These are phyloP conservation scores for Melinaea marsaeus DNA, from an alignment of 2,888 invertebrate genomes.

Conservation along the genomic window DNA sequence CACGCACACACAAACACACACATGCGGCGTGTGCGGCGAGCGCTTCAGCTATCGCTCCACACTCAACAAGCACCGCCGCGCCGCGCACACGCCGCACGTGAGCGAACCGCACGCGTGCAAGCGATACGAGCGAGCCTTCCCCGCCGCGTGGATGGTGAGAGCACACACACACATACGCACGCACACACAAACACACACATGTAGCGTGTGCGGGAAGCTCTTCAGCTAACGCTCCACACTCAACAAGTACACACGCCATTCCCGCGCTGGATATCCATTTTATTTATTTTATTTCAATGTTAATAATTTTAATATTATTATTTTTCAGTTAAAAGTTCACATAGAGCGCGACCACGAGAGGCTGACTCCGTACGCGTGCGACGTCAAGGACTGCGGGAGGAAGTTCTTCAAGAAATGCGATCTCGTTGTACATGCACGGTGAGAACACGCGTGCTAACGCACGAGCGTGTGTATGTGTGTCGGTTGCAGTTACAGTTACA, in stretches of 20 bases:
- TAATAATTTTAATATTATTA: not conserved
- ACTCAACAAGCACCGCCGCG: conserved; percentile 57
- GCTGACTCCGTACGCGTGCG: conserved; percentile 47
- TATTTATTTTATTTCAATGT: too few relatives aligned
- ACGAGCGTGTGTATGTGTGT: not conserved
- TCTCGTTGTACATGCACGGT: conserved; percentile 58
- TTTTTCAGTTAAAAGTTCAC: conserved; percentile 55
- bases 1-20: conserved; percentile 33
- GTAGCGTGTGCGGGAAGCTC: too few relatives aligned
- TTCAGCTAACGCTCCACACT: too few relatives aligned
- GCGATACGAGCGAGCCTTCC: conserved; percentile 45
- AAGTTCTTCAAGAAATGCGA: conserved; percentile 62
- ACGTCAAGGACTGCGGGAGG: conserved; percentile 48
- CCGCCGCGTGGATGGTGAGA: conserved; percentile 58
- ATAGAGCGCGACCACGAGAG: conserved; percentile 57
- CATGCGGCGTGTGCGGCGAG: conserved; percentile 50
- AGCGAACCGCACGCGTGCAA: conserved; percentile 44
- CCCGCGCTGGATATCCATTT: too few relatives aligned
- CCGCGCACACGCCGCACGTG: conserved; percentile 45
- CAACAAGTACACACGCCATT: too few relatives aligned
- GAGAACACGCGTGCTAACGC: not conserved
- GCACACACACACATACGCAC: not conserved
- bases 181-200: not conserved
- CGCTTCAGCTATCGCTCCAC: conserved; percentile 65
- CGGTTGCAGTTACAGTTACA: too few relatives aligned